These are phyloP conservation scores for Ageneiosus marmoratus DNA, from an alignment of 2,113 vertebrate species.

Conservation along the genomic window DNA sequence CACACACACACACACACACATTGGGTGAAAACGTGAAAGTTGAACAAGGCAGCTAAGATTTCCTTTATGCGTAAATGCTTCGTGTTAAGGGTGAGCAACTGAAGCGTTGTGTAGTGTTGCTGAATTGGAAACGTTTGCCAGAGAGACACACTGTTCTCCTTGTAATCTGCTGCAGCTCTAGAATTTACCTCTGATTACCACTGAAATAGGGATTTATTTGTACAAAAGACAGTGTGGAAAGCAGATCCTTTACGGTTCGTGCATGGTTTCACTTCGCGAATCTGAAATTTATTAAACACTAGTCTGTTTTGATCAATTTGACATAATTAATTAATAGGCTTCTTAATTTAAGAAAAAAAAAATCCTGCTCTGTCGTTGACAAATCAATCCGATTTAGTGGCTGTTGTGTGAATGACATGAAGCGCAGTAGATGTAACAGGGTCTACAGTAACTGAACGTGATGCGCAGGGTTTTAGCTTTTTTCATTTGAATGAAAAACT, in stretches of 20 bases:
- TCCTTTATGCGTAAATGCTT: neutral
- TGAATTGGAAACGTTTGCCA: constrained; percentile 14
- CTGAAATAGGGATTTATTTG: neutral
- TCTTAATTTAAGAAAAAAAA: no score
- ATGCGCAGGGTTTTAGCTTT: constrained; percentile 54
- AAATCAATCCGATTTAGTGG: neutral
- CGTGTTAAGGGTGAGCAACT: neutral
- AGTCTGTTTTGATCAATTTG: neutral
- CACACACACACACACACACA: constrained; percentile 1
- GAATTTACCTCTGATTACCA: constrained; percentile 31
- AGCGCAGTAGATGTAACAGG: neutral
- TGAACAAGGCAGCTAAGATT: neutral
- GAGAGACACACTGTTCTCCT: constrained; percentile 28
- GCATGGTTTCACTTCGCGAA: neutral
- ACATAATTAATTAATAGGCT: neutral
- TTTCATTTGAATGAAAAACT: constrained; percentile 53
- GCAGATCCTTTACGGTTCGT: neutral
- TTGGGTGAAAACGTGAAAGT: neutral
- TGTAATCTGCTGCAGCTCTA: constrained; percentile 55
- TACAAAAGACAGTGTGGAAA: neutral
- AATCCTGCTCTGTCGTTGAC: neutral
- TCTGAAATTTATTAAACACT: neutral
- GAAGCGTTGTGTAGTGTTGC: constrained; percentile 2
- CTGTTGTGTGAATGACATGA: neutral
- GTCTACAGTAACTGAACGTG: constrained; percentile 54